Conservation (phyloP, 2,888 invertebrate genomes). For the Caenorhabditis imperialis region DNA sequence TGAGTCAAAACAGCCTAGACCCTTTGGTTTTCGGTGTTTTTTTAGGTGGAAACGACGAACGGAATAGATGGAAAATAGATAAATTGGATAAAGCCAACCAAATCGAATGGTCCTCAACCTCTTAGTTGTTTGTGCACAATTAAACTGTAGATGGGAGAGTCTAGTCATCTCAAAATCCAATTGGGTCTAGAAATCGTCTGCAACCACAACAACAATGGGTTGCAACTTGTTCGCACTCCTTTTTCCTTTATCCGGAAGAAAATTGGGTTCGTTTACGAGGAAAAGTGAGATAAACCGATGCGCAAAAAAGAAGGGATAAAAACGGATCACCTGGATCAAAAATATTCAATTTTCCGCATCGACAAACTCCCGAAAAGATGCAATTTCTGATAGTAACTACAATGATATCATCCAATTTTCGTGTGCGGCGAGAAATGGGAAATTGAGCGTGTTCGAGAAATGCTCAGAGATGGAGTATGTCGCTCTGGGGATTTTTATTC, state of each 20-base stretch:
- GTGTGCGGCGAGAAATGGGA: constrained; percentile 18
- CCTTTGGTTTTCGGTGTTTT: too few species aligned
- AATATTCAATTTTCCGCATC: constrained; percentile 50
- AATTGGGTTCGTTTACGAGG: constrained; percentile 15
- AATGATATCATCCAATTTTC: constrained; percentile 51
- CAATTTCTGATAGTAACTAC: constrained; percentile 48
- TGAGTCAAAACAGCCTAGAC: too few species aligned
- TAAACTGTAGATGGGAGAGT: too few species aligned
- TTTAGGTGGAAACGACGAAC: too few species aligned
- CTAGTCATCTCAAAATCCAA: too few species aligned
- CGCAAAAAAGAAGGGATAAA: neutral
- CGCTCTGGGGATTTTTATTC: too few species aligned
- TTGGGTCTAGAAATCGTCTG: neutral
- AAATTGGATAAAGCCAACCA: too few species aligned
- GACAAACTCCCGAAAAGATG: constrained; percentile 39
- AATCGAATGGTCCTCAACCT: too few species aligned
- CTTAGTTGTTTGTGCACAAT: too few species aligned
- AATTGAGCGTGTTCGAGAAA: constrained; percentile 16
- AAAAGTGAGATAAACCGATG: constrained; percentile 2
- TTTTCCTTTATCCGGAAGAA: too few species aligned
- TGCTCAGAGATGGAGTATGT: constrained; percentile 10
- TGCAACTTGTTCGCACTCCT: constrained; percentile 11
- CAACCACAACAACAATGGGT: neutral
- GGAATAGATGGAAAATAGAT: too few species aligned
- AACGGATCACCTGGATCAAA: constrained; percentile 48